Conservation (phyloP, 1,140 invertebrate genomes). For the Popillia japonica region DNA sequence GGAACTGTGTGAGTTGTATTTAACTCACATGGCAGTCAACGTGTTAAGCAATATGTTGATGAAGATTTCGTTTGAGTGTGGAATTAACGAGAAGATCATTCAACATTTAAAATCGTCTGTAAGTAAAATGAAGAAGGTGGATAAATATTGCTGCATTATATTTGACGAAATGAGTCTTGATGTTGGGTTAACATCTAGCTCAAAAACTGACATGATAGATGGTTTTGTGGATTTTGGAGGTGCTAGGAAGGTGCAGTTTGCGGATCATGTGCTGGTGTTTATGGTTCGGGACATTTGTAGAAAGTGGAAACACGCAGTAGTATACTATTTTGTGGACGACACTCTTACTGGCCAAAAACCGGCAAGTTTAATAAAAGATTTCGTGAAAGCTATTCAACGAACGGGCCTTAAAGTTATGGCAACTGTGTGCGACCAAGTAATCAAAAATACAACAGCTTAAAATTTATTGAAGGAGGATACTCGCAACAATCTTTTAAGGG, state of each 20-base stretch:
- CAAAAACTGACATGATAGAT: conserved; percentile 44
- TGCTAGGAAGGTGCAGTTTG: conserved; percentile 38
- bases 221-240: conserved; percentile 34
- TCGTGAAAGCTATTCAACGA: background rate
- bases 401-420: conserved; percentile 40
- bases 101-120: conserved; percentile 40
- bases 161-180: conserved; percentile 55
- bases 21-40: no score
- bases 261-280: conserved; percentile 49
- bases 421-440: conserved; percentile 44
- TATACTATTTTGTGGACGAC: conserved; percentile 43
- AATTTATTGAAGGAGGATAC: background rate
- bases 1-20: no score
- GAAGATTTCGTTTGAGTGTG: conserved; percentile 44
- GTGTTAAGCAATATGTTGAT: no score
- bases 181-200: conserved; percentile 45
- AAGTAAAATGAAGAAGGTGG: conserved; percentile 40
- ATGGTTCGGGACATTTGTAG: conserved; percentile 45
- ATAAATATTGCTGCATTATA: conserved; percentile 48
- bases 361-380: background rate
- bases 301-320: conserved; percentile 48
- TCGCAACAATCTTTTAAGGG: background rate
- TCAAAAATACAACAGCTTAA: conserved; percentile 31
- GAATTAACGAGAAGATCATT: conserved; percentile 47
- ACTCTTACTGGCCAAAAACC: background rate